A percentile compares a stretch with the other conserved stretches of the same genome.
Conservation (phyloP, 2,113 vertebrate genomes). For the Rattus rattus region DNA sequence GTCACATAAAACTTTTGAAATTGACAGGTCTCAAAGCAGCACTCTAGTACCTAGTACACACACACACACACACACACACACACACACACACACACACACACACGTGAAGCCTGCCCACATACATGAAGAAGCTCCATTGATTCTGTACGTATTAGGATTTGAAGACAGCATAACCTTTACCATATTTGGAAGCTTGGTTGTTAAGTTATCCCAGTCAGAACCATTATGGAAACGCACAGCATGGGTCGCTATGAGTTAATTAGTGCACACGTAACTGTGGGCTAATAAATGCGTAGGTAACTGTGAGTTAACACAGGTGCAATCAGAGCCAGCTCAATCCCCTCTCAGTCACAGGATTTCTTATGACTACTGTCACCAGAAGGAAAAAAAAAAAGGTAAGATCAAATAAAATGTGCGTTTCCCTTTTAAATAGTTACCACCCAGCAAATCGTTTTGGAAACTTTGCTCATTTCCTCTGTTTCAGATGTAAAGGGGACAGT, state of each 20-base stretch:
- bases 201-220: not conserved
- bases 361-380: slow-evolving; percentile 29
- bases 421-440: slow-evolving; percentile 19
- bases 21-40: not conserved
- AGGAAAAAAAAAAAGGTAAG: not conserved
- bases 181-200: not conserved
- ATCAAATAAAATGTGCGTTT: slow-evolving; percentile 50
- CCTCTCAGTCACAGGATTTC: not conserved
- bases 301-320: not conserved
- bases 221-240: not conserved
- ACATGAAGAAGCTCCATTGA: not conserved
- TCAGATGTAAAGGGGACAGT: slow-evolving; percentile 47
- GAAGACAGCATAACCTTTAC: not conserved
- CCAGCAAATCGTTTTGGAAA: slow-evolving; percentile 24
- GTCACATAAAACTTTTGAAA: not conserved
- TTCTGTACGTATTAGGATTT: slow-evolving; percentile 6
- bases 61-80: not conserved
- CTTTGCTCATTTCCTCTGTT: slow-evolving; percentile 30
- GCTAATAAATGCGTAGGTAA: not conserved
- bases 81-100: not conserved
- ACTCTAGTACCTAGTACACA: not conserved
- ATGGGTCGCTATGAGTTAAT: not conserved
- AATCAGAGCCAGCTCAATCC: not conserved
- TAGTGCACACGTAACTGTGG: not conserved
- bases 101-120: not conserved